Conservation (phyloP, 2,888 invertebrate genomes). For the Caenorhabditis sp. region DNA sequence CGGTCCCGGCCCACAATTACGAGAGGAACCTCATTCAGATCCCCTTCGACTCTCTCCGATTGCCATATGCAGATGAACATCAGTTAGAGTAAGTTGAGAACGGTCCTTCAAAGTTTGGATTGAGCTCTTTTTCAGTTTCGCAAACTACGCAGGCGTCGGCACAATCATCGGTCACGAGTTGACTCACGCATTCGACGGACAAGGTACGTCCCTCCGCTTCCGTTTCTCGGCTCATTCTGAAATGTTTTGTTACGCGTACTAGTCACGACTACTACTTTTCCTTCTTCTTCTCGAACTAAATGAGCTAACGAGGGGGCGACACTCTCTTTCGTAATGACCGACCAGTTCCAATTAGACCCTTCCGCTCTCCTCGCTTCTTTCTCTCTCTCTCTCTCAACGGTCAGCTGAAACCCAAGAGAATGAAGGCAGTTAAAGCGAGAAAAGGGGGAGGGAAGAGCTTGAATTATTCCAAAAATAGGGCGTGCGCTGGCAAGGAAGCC, state of each 20-base stretch:
- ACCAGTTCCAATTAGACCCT: constrained; percentile 11
- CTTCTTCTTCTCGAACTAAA: constrained; percentile 14
- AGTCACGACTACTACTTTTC: background rate
- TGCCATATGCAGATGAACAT: constrained; percentile 51
- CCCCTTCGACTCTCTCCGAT: constrained; percentile 58
- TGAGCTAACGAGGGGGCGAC: constrained; percentile 25
- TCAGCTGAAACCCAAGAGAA: constrained; percentile 10
- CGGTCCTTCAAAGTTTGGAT: background rate
- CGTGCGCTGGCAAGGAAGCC: no score
- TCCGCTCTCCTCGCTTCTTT: constrained; percentile 5
- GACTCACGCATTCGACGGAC: constrained; percentile 62
- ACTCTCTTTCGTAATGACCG: constrained; percentile 26
- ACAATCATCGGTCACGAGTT: constrained; percentile 62
- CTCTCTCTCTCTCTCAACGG: background rate
- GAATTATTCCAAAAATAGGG: constrained; percentile 8
- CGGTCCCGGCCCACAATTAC: constrained; percentile 61
- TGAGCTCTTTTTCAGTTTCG: constrained; percentile 50
- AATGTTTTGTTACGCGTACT: constrained; percentile 14
- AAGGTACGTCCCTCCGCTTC: constrained; percentile 44
- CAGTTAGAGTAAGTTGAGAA: constrained; percentile 58
- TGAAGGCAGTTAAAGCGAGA: constrained; percentile 24
- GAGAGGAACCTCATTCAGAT: constrained; percentile 61
- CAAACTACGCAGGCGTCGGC: constrained; percentile 61
- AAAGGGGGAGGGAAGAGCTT: background rate
- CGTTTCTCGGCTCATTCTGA: background rate